phyloP scores from a whole-genome alignment of 2,113 vertebrate genomes.

The Taurulus bubalis region DNA sequence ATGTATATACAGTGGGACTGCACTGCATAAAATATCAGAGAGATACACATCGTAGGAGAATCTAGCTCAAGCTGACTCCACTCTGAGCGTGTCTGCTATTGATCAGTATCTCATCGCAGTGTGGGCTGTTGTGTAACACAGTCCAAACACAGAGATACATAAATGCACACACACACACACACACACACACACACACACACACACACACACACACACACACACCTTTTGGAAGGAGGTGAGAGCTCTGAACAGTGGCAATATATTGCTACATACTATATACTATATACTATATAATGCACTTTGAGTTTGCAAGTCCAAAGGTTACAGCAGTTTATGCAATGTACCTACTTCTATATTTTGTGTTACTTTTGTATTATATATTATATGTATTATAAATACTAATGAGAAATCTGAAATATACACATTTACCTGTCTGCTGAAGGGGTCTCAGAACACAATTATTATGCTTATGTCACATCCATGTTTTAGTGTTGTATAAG shows the following conservation, averaged over 20 bases:
- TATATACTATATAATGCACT: too few species aligned
- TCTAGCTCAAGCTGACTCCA: slow-evolving; percentile 23
- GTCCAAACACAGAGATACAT: slow-evolving; percentile 29
- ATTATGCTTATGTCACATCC: neutral
- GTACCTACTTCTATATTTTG: too few species aligned
- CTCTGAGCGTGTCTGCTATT: slow-evolving; percentile 65
- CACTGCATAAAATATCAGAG: slow-evolving; percentile 34
- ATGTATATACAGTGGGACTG: slow-evolving; percentile 44
- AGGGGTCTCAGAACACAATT: neutral
- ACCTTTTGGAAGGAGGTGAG: neutral
- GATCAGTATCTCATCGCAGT: slow-evolving; percentile 71
- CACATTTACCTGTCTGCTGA: neutral
- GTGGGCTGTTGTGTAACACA: slow-evolving; percentile 68
- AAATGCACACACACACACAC: neutral
- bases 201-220: neutral
- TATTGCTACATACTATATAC: too few species aligned
- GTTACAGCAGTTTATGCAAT: too few species aligned
- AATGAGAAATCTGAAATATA: neutral
- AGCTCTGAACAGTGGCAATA: neutral
- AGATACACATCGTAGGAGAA: slow-evolving; percentile 38
- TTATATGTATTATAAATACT: neutral
- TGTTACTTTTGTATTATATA: neutral
- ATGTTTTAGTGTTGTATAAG: neutral
- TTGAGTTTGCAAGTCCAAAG: too few species aligned
- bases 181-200: slow-evolving; percentile 4